Conservation (phyloP, 1,140 invertebrate genomes). For the Chrysoperla carnea region DNA sequence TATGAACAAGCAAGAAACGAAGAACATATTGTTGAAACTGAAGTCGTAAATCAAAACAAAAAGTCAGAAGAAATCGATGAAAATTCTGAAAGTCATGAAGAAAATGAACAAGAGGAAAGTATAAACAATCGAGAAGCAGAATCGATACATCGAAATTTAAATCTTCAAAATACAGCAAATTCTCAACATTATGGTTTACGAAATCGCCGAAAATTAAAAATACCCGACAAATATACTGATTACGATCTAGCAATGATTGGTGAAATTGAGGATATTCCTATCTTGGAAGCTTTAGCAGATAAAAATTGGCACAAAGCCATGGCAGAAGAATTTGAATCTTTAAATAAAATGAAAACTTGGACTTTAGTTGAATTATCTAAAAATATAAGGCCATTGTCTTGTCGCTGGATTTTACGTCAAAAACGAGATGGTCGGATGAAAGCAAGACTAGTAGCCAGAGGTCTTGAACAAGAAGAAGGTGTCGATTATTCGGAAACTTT, state of each 20-base stretch:
- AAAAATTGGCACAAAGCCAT: background rate
- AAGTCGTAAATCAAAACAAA: conserved; percentile 7
- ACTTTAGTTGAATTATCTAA: background rate
- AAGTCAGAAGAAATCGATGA: conserved; percentile 14
- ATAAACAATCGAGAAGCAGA: no score
- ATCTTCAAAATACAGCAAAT: background rate
- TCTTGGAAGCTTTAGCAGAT: background rate
- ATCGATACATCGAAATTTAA: background rate
- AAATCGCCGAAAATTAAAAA: background rate
- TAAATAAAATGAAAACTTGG: background rate
- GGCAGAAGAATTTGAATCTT: background rate
- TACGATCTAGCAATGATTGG: background rate
- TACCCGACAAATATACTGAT: background rate
- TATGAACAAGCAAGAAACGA: background rate
- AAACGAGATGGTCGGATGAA: conserved; percentile 10
- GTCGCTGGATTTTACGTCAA: conserved; percentile 15
- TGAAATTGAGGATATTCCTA: background rate
- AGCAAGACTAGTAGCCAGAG: no score
- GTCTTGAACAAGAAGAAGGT: no score
- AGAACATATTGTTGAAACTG: background rate
- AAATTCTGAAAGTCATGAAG: conserved; percentile 1
- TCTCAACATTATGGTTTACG: background rate
- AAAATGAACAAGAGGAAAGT: no score
- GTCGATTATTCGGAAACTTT: no score
- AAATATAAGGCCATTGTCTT: background rate